A percentile compares a stretch with the other conserved stretches of the same genome.
Conservation (phyloP, 2,113 vertebrate species). For the Terrapene triunguis region DNA sequence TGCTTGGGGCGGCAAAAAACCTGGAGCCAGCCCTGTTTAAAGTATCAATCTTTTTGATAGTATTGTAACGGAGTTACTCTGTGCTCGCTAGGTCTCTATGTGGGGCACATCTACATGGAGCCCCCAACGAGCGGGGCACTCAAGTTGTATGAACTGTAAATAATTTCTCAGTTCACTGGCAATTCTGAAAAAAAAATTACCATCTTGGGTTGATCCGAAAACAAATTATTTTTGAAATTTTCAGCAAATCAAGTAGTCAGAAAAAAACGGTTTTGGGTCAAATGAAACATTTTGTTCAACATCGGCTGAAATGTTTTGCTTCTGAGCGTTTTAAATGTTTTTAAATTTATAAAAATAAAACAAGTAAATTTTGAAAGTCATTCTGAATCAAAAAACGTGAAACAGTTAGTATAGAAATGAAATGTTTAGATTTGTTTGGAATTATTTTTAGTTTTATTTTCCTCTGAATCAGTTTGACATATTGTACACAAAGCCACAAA, state of each 20-base stretch:
- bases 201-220: not conserved
- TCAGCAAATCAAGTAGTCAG: not conserved
- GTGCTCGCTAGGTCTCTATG: too few species aligned
- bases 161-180: not conserved
- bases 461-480: not conserved
- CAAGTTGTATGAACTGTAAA: not conserved
- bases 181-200: not conserved
- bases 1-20: too few species aligned
- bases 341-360: not conserved
- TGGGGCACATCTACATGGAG: not conserved
- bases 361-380: not conserved
- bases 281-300: not conserved
- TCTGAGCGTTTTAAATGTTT: not conserved
- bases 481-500: not conserved
- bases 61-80: not conserved
- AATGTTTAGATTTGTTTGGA: not conserved
- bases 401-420: not conserved
- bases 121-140: accelerated
- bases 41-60: not conserved
- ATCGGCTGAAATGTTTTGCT: not conserved
- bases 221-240: not conserved
- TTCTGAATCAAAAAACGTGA: not conserved
- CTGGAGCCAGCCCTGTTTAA: not conserved
- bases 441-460: not conserved
- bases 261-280: not conserved